Percentiles rank a stretch among this genome's conserved stretches.
Conservation (phyloP, 2,797 vertebrate genomes). For the Pseudochromis fuscus region DNA sequence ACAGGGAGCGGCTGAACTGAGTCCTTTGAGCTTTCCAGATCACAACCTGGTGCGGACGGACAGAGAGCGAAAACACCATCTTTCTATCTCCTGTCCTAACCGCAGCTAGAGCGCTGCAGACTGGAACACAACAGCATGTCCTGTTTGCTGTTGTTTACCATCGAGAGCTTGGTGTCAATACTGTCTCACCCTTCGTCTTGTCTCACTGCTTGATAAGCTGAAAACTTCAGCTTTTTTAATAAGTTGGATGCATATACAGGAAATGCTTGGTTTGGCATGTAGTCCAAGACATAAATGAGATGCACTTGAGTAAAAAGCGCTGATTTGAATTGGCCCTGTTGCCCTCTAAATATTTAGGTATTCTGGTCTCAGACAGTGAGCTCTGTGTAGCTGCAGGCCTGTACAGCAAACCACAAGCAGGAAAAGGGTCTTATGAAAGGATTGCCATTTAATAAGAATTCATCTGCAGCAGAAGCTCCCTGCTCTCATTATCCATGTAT, state of each 20-base stretch:
- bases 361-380: slow-evolving; percentile 55
- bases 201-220: slow-evolving; percentile 19
- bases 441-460: slow-evolving; percentile 77
- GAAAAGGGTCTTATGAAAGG: slow-evolving; percentile 61
- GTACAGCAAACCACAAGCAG: slow-evolving; percentile 60
- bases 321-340: slow-evolving; percentile 49
- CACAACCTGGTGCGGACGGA: slow-evolving; percentile 64
- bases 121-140: slow-evolving; percentile 66
- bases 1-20: slow-evolving; percentile 46
- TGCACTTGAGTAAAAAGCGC: slow-evolving; percentile 56
- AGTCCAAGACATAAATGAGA: slow-evolving; percentile 50
- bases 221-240: slow-evolving; percentile 13
- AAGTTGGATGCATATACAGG: slow-evolving; percentile 41
- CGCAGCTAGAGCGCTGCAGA: slow-evolving; percentile 50
- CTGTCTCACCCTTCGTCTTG: slow-evolving; percentile 43
- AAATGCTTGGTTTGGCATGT: slow-evolving; percentile 61
- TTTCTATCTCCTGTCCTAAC: slow-evolving; percentile 50
- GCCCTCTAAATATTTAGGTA: slow-evolving; percentile 62
- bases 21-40: slow-evolving; percentile 51
- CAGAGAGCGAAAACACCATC: slow-evolving; percentile 48
- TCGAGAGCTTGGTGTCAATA: slow-evolving; percentile 42
- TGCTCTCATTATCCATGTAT: slow-evolving; percentile 60
- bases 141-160: slow-evolving; percentile 57
- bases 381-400: slow-evolving; percentile 54
- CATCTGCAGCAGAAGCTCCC: slow-evolving; percentile 62